phyloP scores from a whole-genome alignment of 2,888 invertebrate species.

The Linnaemya vulpina region DNA sequence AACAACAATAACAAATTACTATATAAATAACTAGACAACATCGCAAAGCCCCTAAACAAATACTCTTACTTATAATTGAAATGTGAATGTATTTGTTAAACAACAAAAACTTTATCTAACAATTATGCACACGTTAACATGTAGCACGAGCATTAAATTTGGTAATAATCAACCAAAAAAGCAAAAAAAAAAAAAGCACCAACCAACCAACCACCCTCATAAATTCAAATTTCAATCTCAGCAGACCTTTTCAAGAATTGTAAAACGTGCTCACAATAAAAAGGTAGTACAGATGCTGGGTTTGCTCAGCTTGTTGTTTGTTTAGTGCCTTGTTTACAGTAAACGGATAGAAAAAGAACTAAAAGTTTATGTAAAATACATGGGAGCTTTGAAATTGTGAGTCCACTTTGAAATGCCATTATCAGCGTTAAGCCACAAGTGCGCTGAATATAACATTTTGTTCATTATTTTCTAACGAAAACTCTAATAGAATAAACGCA shows the following conservation, averaged over 20 bases:
- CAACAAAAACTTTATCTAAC: slow-evolving; percentile 64
- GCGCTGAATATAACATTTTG: slow-evolving; percentile 63
- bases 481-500: slow-evolving; percentile 1
- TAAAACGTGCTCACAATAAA: slow-evolving; percentile 11
- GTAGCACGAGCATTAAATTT: slow-evolving; percentile 52
- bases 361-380: slow-evolving; percentile 61
- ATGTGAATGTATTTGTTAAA: slow-evolving; percentile 52
- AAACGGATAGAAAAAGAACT: neutral
- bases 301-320: neutral
- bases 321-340: slow-evolving; percentile 12
- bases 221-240: slow-evolving; percentile 65
- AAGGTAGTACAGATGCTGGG: slow-evolving; percentile 37
- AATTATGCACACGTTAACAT: slow-evolving; percentile 71
- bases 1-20: slow-evolving; percentile 26
- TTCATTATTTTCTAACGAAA: slow-evolving; percentile 43
- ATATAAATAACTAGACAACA: slow-evolving; percentile 58
- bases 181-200: neutral
- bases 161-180: slow-evolving; percentile 40
- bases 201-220: slow-evolving; percentile 20
- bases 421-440: slow-evolving; percentile 71
- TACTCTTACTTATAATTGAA: slow-evolving; percentile 23
- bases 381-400: slow-evolving; percentile 70
- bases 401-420: slow-evolving; percentile 72
- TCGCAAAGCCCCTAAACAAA: slow-evolving; percentile 46
- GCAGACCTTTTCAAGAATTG: slow-evolving; percentile 59